phyloP scores from a whole-genome alignment of 1,140 invertebrate species.

The Diabrotica virgifera region DNA sequence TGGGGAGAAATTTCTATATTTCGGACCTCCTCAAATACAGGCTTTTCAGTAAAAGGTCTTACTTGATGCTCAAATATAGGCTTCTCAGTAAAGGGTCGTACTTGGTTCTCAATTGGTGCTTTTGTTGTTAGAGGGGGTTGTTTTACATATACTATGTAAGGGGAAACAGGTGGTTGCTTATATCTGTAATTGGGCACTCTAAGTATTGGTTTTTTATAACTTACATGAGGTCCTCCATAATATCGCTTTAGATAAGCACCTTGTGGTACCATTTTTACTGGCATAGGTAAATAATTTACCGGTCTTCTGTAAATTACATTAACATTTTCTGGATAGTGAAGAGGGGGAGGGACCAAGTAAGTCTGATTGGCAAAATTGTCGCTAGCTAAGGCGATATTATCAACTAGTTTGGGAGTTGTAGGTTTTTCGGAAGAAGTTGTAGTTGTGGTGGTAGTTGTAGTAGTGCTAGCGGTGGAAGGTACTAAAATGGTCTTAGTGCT shows the following conservation, averaged over 20 bases:
- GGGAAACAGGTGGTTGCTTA: no score
- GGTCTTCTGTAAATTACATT: background rate
- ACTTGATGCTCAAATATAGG: conserved; percentile 4
- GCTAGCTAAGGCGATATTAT: conserved; percentile 10
- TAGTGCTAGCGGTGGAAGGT: conserved; percentile 16
- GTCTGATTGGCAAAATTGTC: conserved; percentile 8
- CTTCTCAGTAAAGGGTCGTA: background rate
- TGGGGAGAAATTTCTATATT: conserved; percentile 39
- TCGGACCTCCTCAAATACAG: conserved; percentile 18
- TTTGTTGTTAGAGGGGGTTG: no score
- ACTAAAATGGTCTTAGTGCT: background rate
- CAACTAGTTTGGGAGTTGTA: background rate
- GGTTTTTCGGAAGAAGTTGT: conserved; percentile 18
- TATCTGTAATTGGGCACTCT: no score
- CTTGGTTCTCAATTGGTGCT: background rate
- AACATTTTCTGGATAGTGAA: background rate
- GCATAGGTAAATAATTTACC: no score
- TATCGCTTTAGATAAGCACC: no score
- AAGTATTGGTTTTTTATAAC: no score
- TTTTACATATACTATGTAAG: no score
- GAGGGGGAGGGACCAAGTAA: conserved; percentile 6
- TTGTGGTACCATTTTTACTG: no score
- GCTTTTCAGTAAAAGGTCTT: background rate
- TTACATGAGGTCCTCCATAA: no score
- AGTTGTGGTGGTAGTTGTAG: conserved; percentile 14